Evolutionary conservation across 2,797 vertebrate genomes (phyloP).

Genomic region (Halcyon leucocephala): DNA sequence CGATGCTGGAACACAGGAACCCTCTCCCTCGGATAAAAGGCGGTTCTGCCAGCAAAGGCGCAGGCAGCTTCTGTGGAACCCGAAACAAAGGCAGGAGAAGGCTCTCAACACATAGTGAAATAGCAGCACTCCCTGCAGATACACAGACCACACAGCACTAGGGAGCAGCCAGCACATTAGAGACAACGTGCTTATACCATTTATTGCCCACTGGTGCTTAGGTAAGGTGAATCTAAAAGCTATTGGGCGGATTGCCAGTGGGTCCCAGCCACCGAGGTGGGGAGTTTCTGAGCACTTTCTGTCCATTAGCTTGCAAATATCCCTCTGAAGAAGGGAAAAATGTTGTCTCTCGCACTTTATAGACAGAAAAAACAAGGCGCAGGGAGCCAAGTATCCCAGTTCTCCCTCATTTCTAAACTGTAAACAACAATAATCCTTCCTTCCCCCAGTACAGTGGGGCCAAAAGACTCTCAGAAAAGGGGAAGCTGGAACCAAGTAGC

Average conservation of each 20-base stretch:
- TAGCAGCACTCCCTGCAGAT: not conserved
- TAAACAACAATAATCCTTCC: not conserved
- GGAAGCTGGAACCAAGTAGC: not conserved
- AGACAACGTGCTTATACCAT: not conserved
- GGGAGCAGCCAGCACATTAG: not conserved
- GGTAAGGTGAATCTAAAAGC: conserved; percentile 4
- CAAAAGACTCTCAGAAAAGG: not conserved
- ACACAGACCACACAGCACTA: not conserved
- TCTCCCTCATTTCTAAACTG: not conserved
- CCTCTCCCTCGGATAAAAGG: not conserved
- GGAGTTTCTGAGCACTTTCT: not conserved
- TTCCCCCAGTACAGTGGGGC: not conserved
- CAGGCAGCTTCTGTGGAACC: not conserved
- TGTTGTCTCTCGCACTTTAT: not conserved
- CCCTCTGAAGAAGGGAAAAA: not conserved
- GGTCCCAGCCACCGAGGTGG: not conserved
- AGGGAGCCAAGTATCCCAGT: not conserved
- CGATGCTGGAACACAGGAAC: not conserved
- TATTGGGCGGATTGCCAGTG: fast-evolving
- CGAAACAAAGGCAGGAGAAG: not conserved
- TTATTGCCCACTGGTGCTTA: not conserved
- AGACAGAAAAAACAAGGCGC: not conserved
- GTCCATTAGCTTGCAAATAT: not conserved
- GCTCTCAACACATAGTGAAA: not conserved
- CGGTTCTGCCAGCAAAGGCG: not conserved